Percentiles rank a stretch among this genome's conserved stretches.
Evolutionary conservation across 1,140 invertebrate species (phyloP).

Genomic region (Mactra quadrangularis): DNA sequence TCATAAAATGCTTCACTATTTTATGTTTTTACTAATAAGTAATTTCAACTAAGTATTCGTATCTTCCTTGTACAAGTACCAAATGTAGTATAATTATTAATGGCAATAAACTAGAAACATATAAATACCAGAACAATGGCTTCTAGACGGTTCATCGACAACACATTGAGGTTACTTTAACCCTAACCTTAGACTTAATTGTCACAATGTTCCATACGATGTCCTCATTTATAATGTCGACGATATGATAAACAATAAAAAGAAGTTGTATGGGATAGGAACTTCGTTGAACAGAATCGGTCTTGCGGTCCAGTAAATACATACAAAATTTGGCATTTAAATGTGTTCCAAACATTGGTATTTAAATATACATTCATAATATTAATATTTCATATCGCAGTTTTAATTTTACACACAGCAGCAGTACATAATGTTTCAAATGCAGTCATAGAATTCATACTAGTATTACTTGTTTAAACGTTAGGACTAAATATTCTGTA

Average conservation of each 20-base stretch:
- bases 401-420: too few relatives aligned
- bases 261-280: not conserved
- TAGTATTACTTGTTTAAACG: too few relatives aligned
- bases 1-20: too few relatives aligned
- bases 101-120: too few relatives aligned
- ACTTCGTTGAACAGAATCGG: constrained; percentile 10
- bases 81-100: too few relatives aligned
- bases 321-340: constrained; percentile 42
- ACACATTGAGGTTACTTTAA: constrained; percentile 11
- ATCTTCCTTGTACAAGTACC: too few relatives aligned
- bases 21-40: too few relatives aligned
- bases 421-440: too few relatives aligned
- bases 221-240: not conserved
- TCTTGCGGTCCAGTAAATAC: constrained; percentile 42
- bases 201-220: not conserved
- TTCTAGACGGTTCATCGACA: not conserved
- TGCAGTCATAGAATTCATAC: too few relatives aligned
- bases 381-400: constrained; percentile 14
- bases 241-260: not conserved
- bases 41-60: too few relatives aligned
- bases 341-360: constrained; percentile 20
- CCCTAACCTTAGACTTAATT: constrained; percentile 14
- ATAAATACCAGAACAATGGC: constrained; percentile 17
- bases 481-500: too few relatives aligned
- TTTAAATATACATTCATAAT: constrained; percentile 38